A percentile compares a stretch with the other conserved stretches of the same genome.
phyloP scores from a whole-genome alignment of 2,113 vertebrate genomes.

The Notechis scutatus region DNA sequence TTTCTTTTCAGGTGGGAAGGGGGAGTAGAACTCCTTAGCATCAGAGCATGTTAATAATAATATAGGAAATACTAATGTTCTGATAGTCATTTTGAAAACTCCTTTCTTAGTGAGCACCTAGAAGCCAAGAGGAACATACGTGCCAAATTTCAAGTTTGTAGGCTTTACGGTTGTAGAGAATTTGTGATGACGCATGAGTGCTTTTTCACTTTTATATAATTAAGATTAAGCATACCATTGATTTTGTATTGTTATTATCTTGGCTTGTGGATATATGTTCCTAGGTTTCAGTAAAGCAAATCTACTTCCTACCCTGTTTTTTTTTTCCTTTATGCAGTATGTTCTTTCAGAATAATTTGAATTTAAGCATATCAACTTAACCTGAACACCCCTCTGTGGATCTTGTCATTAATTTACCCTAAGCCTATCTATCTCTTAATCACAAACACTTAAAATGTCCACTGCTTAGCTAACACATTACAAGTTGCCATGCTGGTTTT shows the following conservation, averaged over 20 bases:
- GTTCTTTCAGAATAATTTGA: background rate
- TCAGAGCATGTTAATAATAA: too few species aligned
- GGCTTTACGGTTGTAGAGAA: too few species aligned
- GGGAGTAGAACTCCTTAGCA: too few species aligned
- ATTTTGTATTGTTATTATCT: background rate
- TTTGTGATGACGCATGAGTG: too few species aligned
- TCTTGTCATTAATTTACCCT: background rate
- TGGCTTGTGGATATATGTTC: background rate
- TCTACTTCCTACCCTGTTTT: background rate
- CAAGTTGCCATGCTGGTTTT: background rate
- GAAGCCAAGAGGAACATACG: too few species aligned
- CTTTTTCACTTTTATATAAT: too few species aligned
- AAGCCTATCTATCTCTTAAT: background rate
- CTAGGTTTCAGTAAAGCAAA: background rate
- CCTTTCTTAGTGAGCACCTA: too few species aligned
- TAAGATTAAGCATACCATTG: background rate
- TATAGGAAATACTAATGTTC: too few species aligned
- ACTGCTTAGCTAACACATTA: background rate
- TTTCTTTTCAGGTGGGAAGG: too few species aligned
- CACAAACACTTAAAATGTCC: background rate
- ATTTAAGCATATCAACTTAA: background rate
- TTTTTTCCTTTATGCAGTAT: background rate
- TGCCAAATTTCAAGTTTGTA: too few species aligned
- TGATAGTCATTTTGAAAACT: too few species aligned
- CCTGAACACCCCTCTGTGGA: background rate